A percentile compares a stretch with the other conserved stretches of the same genome.
Evolutionary conservation across 2,797 vertebrate species (phyloP).

Genomic region (Pachyuromys duprasi): DNA sequence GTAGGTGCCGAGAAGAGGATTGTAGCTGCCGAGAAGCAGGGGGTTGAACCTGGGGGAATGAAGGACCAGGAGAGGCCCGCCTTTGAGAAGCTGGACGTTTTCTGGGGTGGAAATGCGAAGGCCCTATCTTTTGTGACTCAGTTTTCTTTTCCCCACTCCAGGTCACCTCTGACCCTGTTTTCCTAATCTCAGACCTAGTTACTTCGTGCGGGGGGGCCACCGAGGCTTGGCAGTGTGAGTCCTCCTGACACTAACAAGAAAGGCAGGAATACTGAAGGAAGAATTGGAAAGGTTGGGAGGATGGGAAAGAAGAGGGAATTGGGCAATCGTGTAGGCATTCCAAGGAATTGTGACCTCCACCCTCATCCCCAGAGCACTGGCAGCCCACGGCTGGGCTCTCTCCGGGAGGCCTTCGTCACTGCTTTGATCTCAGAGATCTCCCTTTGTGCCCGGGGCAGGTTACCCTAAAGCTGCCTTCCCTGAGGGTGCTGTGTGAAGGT

Average conservation of each 20-base stretch:
- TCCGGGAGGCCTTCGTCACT: not conserved
- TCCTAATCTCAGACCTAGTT: not conserved
- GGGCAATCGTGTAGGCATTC: not conserved
- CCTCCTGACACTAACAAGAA: slow-evolving; percentile 12
- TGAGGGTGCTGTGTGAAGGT: not conserved
- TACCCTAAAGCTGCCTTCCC: slow-evolving; percentile 23
- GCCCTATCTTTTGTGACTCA: slow-evolving; percentile 66
- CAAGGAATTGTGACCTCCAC: slow-evolving; percentile 62
- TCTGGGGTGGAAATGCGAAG: not conserved
- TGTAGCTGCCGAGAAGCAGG: not conserved
- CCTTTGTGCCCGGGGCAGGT: slow-evolving; percentile 65
- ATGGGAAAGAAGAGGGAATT: slow-evolving; percentile 41
- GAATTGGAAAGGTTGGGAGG: slow-evolving; percentile 45
- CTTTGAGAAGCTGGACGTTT: slow-evolving; percentile 12
- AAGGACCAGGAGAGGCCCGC: not conserved
- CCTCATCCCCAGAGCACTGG: not conserved
- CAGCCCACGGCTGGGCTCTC: not conserved
- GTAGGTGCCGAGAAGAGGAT: slow-evolving; percentile 48
- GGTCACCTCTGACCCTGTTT: slow-evolving; percentile 50
- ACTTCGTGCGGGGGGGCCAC: slow-evolving; percentile 45
- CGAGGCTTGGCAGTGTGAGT: not conserved
- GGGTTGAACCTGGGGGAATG: not conserved
- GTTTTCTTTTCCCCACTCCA: slow-evolving; percentile 22
- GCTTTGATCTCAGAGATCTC: slow-evolving; percentile 12
- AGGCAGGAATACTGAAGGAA: not conserved